Evolutionary conservation across 2,113 vertebrate species (phyloP), one percentile per base, ranked within the genome.

Genomic region (Zeus faber): DNA sequence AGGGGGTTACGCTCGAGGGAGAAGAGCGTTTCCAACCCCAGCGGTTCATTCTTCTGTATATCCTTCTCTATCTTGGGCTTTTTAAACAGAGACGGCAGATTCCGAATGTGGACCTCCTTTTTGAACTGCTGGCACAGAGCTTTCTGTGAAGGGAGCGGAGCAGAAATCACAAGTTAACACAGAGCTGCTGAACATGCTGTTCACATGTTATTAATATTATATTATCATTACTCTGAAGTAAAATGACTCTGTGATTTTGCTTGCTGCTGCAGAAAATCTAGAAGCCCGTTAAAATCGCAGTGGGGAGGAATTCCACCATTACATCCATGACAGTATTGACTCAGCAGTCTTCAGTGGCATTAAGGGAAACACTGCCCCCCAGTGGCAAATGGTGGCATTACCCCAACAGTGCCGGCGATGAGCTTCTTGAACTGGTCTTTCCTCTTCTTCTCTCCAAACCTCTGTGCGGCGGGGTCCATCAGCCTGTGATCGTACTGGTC

Each of bases 41-140:
- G 24, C 7, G 81, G 70, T 35, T 92, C 91, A 23, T 41, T 89
- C 52, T 87, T 87, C 77, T 88, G 35, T 43, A 88, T 37, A n/a
- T 97, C 94, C 61, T 89, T 91, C 51, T 91, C 86, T 22, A 89
- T 86, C 80, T 95, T 96, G 27, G 84, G 79, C 68, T 91, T 95
- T 85, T 98, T 98, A 80, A 95, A 98, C 70, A 99, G 93, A 9
- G 93, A 93, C 1, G 96, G 97, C 65, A 99, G 93, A 81, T 99
- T 98, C 77, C 92, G 92, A 85, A 99, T 98, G 65, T 99, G 97
- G 72, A 98, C 95, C 81, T 98, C 96, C 81, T 99, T 99, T 76
- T 92, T 94, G 78, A 98, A 99, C 79, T 99, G 94, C 80, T 99
- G 93, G 60, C 94, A 96, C 1, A 99, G 85, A 17, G 95, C 92